phyloP scores from a whole-genome alignment of 2,888 invertebrate species.

The Trachelus troglodyta region DNA sequence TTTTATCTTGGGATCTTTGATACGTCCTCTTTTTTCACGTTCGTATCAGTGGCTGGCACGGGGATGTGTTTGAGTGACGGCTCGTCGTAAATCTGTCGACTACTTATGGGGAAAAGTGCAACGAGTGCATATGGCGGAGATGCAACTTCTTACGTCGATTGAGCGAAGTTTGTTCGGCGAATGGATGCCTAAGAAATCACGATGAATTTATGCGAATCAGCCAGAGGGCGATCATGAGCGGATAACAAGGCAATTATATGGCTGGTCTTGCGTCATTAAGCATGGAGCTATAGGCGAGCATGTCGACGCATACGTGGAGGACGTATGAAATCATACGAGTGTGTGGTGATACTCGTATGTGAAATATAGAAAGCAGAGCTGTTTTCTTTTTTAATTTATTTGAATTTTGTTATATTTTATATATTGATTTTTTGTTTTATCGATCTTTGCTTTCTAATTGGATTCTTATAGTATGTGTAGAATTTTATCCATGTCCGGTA shows the following conservation, averaged over 20 bases:
- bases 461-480: background rate
- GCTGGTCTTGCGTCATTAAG: constrained; percentile 20
- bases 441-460: background rate
- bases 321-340: background rate
- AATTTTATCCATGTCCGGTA: background rate
- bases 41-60: background rate
- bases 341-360: too few relatives aligned
- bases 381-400: background rate
- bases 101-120: background rate
- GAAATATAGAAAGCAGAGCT: background rate
- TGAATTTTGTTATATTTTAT: background rate
- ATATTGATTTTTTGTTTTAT: background rate
- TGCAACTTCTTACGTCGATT: background rate
- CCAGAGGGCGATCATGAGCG: constrained; percentile 22
- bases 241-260: constrained; percentile 22
- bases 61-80: background rate
- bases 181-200: constrained; percentile 4
- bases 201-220: constrained; percentile 16
- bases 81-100: background rate
- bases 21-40: background rate
- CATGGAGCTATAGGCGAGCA: background rate
- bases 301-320: background rate
- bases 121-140: background rate
- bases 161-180: background rate
- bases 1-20: background rate